Base-by-base conservation (phyloP, 2,888 invertebrate species). In the Epinotia bilunana region DNA sequence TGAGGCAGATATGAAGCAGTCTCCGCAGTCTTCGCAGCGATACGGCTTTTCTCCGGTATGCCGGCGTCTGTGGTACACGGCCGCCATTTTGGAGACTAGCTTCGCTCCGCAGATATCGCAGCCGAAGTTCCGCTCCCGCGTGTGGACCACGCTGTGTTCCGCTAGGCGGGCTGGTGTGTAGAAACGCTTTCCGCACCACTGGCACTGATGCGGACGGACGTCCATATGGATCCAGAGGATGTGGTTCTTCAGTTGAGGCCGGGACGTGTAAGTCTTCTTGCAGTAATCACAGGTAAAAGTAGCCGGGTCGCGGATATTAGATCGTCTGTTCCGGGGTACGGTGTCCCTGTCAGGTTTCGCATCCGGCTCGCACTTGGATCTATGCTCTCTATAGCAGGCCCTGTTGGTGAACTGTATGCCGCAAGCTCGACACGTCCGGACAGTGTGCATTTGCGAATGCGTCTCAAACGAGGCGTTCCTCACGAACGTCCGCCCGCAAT, bases 71-170 rank as follows among this genome's bases (percentile, higher is more conserved):
- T 94, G 94, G 78, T 94, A 93, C 1, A 92, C 89, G 1, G 89
- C 90, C 3, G 94, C 94, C 91, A 92, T 93, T 78, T 90, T 91
- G 16, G 92, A 88, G 2, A 93, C 93, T 0, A 94, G 81, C 81
- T 89, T 91, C 28, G 90, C 92, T 16, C 92, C 90, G 81, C 95
- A 95, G 68, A 95, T 88, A 73, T 94, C 92, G 76, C 95, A 95
- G 77, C 89, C 91, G 78, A 93, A 95, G 65, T 94, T 94, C 77
- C 95, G 86, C 63, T 86, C 94, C 16, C 94, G 87, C 0, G 95
- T 94, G 78, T 95, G 95, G 0, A 94, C 95, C 0, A 94, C 91
- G 3, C 88, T 88, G 72, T 95, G 95, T 75, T 94, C 94, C 0
- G 93, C 92, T 73, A 95, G 80, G 28, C 95, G 87, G 0, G 93